phyloP scores from a whole-genome alignment of 2,888 invertebrate genomes.

The Willowsia nigromaculata region DNA sequence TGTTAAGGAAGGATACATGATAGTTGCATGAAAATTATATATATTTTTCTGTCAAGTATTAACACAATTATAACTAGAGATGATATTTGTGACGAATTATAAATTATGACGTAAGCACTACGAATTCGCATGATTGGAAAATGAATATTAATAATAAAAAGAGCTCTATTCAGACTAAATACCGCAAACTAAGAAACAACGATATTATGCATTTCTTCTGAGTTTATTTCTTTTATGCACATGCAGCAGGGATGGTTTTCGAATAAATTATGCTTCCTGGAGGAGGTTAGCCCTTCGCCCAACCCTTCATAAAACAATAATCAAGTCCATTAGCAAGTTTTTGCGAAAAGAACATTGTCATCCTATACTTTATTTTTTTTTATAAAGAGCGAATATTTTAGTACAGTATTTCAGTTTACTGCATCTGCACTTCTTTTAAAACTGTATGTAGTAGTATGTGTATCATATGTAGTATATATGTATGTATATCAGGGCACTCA shows the following conservation, averaged over 20 bases:
- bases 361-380: slow-evolving; percentile 38
- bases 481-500: slow-evolving; percentile 44
- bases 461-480: background rate
- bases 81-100: background rate
- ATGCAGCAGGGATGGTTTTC: background rate
- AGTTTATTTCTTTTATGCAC: background rate
- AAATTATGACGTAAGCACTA: background rate
- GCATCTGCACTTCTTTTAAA: slow-evolving; percentile 3
- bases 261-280: background rate
- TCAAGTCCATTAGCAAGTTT: background rate
- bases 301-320: background rate
- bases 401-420: slow-evolving; percentile 30
- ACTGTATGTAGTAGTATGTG: background rate
- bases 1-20: background rate
- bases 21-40: background rate
- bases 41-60: background rate
- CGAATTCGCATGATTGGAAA: background rate
- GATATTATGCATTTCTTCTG: too few relatives aligned
- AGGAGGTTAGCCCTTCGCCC: background rate
- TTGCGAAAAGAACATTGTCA: slow-evolving; percentile 47
- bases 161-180: background rate
- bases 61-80: background rate
- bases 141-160: background rate
- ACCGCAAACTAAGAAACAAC: too few relatives aligned
- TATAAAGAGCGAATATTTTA: slow-evolving; percentile 46